Conservation (phyloP, 1,140 invertebrate genomes). For the Zaprionus ghesquierei region DNA sequence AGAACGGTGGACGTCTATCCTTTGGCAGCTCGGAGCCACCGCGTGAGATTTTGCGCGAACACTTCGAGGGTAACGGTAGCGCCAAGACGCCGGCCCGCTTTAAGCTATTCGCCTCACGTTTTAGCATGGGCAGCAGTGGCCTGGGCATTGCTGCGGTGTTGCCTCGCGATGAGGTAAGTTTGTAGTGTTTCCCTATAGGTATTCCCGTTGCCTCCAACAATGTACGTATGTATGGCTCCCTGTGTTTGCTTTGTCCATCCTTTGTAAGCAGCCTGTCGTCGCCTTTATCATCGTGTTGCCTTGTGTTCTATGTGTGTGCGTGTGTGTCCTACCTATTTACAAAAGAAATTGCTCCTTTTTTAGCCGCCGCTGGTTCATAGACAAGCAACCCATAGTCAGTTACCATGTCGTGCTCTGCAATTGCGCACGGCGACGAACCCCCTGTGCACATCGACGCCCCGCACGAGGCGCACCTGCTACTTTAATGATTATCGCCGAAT, state of each 20-base stretch:
- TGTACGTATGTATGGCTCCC: too few species aligned
- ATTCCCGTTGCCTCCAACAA: background rate
- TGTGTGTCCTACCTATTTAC: background rate
- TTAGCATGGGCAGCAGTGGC: constrained; percentile 63
- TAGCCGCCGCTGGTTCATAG: background rate
- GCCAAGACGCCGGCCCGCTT: constrained; percentile 76
- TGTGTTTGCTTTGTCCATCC: background rate
- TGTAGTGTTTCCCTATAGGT: background rate
- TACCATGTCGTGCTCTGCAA: too few species aligned
- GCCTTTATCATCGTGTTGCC: background rate
- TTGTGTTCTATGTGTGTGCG: background rate
- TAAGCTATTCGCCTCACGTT: constrained; percentile 69
- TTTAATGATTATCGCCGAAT: background rate
- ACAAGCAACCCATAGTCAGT: background rate
- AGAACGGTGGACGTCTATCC: constrained; percentile 89
- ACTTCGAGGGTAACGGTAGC: constrained; percentile 35
- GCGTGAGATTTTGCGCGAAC: constrained; percentile 72
- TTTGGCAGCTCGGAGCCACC: constrained; percentile 82
- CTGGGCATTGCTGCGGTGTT: constrained; percentile 16
- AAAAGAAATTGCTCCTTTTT: background rate
- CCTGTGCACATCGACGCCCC: constrained; percentile 9
- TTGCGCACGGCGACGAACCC: too few species aligned
- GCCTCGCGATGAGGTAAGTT: constrained; percentile 63
- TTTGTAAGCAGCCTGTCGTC: background rate
- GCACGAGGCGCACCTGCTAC: constrained; percentile 3